These are phyloP conservation scores for Ageneiosus marmoratus DNA, from an alignment of 2,113 vertebrate genomes.

Conservation along the genomic window DNA sequence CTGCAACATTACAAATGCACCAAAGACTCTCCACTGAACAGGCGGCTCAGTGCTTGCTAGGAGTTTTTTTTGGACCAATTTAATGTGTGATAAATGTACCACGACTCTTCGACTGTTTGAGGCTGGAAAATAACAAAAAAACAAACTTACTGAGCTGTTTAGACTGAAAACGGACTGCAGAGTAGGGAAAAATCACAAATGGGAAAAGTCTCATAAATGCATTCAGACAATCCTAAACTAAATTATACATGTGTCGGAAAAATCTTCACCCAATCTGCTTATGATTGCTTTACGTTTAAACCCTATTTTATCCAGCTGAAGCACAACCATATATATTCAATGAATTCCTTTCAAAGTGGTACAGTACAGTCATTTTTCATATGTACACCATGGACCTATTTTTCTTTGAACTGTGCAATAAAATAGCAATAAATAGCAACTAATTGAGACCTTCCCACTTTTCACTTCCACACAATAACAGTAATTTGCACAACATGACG, in stretches of 20 bases:
- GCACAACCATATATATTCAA: neutral
- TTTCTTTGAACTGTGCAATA: neutral
- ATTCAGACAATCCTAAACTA: neutral
- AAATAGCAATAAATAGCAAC: neutral
- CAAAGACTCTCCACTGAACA: conserved; percentile 3
- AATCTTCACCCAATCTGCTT: neutral
- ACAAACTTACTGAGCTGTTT: conserved; percentile 12
- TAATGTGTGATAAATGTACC: conserved; percentile 23
- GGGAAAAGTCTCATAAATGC: conserved; percentile 9
- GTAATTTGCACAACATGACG: neutral
- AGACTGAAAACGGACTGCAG: neutral
- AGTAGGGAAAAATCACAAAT: neutral
- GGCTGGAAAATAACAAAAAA: neutral
- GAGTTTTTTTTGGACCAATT: conserved; percentile 11
- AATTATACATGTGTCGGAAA: neutral
- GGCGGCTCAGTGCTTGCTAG: neutral
- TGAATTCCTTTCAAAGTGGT: neutral
- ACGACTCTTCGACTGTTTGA: conserved; percentile 6
- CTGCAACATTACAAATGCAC: conserved; percentile 15
- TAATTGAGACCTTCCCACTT: neutral
- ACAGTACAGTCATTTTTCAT: neutral
- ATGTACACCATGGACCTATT: neutral
- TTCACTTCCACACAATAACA: neutral
- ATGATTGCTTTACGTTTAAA: neutral
- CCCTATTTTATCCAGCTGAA: neutral